Evolutionary conservation across 2,113 vertebrate species (phyloP).

Genomic region (Pogona vitticeps): DNA sequence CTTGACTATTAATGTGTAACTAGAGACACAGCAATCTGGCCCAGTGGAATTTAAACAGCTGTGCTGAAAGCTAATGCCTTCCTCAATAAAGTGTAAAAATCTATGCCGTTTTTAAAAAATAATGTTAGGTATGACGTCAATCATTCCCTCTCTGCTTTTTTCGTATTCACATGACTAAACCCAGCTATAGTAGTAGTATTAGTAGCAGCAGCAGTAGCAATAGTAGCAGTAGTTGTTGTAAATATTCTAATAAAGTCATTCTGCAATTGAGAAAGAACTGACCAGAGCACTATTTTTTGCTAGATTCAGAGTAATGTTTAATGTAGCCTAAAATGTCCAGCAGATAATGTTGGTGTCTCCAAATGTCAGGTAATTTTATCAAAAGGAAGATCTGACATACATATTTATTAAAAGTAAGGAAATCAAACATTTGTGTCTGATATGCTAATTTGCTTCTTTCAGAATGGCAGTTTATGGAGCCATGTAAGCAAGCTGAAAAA

Average conservation of each 20-base stretch:
- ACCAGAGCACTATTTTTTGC: not conserved
- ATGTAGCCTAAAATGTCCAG: not conserved
- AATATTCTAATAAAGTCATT: not conserved
- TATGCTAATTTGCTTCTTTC: not conserved
- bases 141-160: not conserved
- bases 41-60: conserved; percentile 31
- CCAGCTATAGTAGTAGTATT: too few species aligned
- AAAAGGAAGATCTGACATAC: not conserved
- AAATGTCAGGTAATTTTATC: not conserved
- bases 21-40: conserved; percentile 20
- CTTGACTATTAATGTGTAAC: conserved; percentile 42
- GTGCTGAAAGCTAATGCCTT: conserved; percentile 19
- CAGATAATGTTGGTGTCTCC: not conserved
- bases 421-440: not conserved
- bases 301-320: not conserved
- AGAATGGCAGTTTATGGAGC: not conserved
- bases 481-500: not conserved
- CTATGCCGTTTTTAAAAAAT: not conserved
- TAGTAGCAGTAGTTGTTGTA: too few species aligned
- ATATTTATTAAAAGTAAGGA: not conserved
- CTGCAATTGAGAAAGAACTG: not conserved
- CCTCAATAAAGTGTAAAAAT: conserved; percentile 29
- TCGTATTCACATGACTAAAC: not conserved
- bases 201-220: too few species aligned
- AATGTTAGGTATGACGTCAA: not conserved